Conservation (phyloP, 2,888 invertebrate species). For the Halictus quadricinctus region DNA sequence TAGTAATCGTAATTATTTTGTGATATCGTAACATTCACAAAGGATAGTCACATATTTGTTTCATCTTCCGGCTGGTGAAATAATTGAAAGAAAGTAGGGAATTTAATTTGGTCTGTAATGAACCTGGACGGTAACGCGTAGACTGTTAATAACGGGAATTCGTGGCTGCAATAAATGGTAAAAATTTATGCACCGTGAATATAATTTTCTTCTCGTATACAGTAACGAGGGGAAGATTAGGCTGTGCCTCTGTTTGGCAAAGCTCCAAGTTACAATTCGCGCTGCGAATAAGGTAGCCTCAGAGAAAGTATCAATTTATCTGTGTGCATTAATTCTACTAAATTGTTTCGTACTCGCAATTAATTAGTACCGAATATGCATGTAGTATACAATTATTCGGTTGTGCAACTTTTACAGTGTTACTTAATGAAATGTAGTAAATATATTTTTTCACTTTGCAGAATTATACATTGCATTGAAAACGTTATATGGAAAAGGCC, state of each 20-base stretch:
- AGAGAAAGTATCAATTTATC: conserved; percentile 31
- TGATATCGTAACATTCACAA: not conserved
- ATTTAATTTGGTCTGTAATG: not conserved
- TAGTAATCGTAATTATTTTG: not conserved
- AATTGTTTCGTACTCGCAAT: conserved; percentile 12
- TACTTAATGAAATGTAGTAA: not conserved
- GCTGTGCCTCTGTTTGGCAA: conserved; percentile 22
- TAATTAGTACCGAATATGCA: not conserved
- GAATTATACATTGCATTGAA: not conserved
- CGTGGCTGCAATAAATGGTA: not conserved
- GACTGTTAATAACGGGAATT: not conserved
- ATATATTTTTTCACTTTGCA: not conserved
- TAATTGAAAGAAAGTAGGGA: not conserved
- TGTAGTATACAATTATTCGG: not conserved
- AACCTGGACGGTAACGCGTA: not conserved
- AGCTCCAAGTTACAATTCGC: conserved; percentile 26
- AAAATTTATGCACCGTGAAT: not conserved
- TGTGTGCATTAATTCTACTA: conserved; percentile 17
- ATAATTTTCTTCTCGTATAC: not conserved
- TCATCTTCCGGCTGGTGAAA: too few species aligned
- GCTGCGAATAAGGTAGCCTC: conserved; percentile 18
- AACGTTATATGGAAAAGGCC: not conserved
- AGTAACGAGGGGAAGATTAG: conserved; percentile 39
- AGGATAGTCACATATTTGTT: not conserved
- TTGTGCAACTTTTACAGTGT: not conserved